These are phyloP conservation scores for Cavia porcellus DNA, from an alignment of 2,113 vertebrate genomes.

Conservation along the genomic window DNA sequence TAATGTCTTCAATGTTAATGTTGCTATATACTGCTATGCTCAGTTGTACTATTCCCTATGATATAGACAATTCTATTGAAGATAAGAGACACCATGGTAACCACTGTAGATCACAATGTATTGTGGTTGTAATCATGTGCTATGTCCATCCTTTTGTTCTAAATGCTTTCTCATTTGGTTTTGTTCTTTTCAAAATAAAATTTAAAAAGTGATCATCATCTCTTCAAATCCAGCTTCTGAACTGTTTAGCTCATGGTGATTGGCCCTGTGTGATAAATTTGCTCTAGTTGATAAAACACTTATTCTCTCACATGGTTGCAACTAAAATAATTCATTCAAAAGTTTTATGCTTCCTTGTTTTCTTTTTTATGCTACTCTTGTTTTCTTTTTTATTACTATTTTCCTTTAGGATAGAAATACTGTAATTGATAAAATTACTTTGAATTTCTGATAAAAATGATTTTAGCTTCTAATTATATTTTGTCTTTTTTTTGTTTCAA, in stretches of 20 bases:
- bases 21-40: too few relatives aligned
- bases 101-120: too few relatives aligned
- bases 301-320: not conserved
- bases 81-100: too few relatives aligned
- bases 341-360: not conserved
- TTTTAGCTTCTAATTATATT: too few relatives aligned
- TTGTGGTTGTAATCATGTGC: too few relatives aligned
- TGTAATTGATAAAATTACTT: not conserved
- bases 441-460: not conserved
- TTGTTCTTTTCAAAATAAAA: too few relatives aligned
- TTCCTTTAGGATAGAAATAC: not conserved
- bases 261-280: not conserved
- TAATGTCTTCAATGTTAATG: too few relatives aligned
- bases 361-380: not conserved
- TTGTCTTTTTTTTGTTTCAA: not conserved
- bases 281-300: not conserved
- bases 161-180: too few relatives aligned
- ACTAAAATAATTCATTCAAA: constrained; percentile 6
- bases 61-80: too few relatives aligned
- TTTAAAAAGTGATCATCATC: not conserved
- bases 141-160: too few relatives aligned
- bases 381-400: not conserved
- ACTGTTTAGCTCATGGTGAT: not conserved
- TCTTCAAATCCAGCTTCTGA: not conserved
- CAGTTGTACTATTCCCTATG: too few relatives aligned